Conservation (phyloP, 2,888 invertebrate species). For the Diplolepis rosae region DNA sequence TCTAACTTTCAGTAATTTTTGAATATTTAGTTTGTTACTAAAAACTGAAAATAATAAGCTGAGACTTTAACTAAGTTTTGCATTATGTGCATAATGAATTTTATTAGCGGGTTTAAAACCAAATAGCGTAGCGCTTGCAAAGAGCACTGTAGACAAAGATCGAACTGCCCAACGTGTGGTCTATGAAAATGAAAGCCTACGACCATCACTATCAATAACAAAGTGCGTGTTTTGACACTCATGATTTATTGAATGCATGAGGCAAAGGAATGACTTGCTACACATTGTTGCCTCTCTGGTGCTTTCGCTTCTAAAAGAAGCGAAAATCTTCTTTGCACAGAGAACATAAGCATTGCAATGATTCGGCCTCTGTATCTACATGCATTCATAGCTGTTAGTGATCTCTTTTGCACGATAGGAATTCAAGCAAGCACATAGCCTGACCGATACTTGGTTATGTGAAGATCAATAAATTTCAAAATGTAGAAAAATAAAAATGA, state of each 20-base stretch:
- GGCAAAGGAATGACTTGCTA: constrained; percentile 15
- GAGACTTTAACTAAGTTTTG: no score
- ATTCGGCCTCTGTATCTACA: constrained; percentile 31
- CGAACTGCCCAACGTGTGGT: constrained; percentile 49
- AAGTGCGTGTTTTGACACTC: constrained; percentile 24
- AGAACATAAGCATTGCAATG: constrained; percentile 16
- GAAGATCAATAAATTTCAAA: neutral
- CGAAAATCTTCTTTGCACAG: constrained; percentile 4
- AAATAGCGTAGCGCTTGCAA: constrained; percentile 3
- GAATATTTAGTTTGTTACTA: no score
- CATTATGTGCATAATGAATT: neutral
- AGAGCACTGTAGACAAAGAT: constrained; percentile 44
- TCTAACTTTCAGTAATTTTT: no score
- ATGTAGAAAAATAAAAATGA: neutral
- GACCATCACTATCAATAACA: constrained; percentile 52
- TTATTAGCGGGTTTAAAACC: neutral
- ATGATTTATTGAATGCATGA: constrained; percentile 26
- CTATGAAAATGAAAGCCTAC: constrained; percentile 51
- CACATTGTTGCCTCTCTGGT: constrained; percentile 1
- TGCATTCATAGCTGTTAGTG: constrained; percentile 26
- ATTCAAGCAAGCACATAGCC: constrained; percentile 34
- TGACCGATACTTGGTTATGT: constrained; percentile 36
- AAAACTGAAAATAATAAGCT: no score
- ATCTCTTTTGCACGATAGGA: constrained; percentile 38
- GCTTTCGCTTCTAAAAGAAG: constrained; percentile 8